These are phyloP conservation scores for Nesoenas mayeri DNA, from an alignment of 2,113 vertebrate species.

Conservation along the genomic window DNA sequence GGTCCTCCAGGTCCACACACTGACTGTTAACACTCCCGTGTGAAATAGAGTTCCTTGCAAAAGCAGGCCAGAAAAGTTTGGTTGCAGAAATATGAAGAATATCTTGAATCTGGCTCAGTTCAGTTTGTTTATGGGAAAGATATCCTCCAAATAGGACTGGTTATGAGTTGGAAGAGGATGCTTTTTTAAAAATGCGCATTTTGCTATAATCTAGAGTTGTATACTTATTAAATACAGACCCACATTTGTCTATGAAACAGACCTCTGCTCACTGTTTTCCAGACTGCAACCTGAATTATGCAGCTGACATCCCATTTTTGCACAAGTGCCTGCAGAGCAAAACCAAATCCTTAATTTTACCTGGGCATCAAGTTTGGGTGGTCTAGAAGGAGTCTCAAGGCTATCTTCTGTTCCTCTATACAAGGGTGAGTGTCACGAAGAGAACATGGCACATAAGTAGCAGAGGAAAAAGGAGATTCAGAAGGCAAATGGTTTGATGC, in stretches of 20 bases:
- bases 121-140: neutral
- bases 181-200: neutral
- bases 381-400: neutral
- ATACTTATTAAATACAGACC: neutral
- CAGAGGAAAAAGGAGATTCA: constrained; percentile 41
- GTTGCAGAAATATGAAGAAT: neutral
- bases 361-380: accelerated
- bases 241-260: neutral
- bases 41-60: neutral
- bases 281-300: neutral
- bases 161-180: neutral
- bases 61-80: neutral
- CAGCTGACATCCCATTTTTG: accelerated
- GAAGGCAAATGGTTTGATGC: constrained; percentile 43
- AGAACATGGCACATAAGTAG: constrained; percentile 6
- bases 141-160: neutral
- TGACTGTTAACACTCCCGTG: neutral
- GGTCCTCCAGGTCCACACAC: neutral
- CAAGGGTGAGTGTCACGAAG: neutral
- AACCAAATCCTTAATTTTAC: neutral
- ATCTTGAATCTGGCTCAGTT: neutral
- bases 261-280: neutral
- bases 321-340: neutral
- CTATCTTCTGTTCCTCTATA: neutral
- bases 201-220: neutral